Evolutionary conservation across 2,888 invertebrate species (phyloP).

Genomic region (Xestoiulus laeticollis): DNA sequence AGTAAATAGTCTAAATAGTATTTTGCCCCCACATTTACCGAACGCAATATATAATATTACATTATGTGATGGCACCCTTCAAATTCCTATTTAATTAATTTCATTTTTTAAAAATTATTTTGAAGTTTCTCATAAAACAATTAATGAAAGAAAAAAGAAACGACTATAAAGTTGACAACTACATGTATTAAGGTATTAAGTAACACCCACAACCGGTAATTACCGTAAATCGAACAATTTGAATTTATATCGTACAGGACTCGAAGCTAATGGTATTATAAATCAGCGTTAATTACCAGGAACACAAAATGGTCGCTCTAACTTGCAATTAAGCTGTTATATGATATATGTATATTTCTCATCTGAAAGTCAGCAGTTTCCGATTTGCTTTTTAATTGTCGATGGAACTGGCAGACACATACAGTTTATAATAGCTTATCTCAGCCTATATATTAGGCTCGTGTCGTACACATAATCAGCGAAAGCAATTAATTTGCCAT

Average conservation of each 20-base stretch:
- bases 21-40: no score
- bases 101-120: no score
- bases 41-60: no score
- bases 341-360: background rate
- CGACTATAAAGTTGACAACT: no score
- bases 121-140: no score
- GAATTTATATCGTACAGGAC: background rate
- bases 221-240: background rate
- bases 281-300: background rate
- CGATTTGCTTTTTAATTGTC: conserved; percentile 7
- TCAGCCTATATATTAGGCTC: background rate
- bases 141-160: no score
- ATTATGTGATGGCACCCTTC: no score
- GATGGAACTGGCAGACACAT: background rate
- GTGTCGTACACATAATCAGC: background rate
- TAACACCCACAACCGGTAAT: no score
- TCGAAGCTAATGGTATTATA: background rate
- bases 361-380: background rate
- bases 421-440: background rate
- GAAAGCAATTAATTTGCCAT: conserved; percentile 5
- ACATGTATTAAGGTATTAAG: no score
- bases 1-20: no score
- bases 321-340: background rate
- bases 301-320: background rate
- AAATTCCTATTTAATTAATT: no score